Evolutionary conservation across 2,888 invertebrate species (phyloP).

Genomic region (Neria commutata): DNA sequence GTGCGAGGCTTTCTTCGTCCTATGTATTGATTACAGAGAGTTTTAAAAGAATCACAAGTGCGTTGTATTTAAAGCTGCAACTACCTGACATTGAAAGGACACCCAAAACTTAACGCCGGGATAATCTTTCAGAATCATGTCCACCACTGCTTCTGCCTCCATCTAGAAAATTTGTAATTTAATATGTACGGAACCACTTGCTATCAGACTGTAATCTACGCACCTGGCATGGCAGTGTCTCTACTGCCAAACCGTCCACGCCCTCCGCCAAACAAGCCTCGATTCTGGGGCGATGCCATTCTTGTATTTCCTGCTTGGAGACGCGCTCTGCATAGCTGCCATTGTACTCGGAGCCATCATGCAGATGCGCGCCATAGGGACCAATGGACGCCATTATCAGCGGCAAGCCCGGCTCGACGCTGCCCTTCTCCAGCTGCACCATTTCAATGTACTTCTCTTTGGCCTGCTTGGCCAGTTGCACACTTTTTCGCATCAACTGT

Average conservation of each 20-base stretch:
- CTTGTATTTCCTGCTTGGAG: constrained; percentile 68
- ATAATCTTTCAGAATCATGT: constrained; percentile 73
- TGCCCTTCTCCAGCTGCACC: constrained; percentile 23
- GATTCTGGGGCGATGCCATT: constrained; percentile 84
- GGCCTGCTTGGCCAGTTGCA: constrained; percentile 74
- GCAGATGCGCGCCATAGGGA: constrained; percentile 86
- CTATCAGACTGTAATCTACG: neutral
- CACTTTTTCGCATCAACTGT: constrained; percentile 75
- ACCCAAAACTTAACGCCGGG: constrained; percentile 82
- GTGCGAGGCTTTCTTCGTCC: constrained; percentile 70
- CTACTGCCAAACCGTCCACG: constrained; percentile 82
- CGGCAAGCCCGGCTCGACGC: constrained; percentile 28
- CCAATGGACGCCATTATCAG: constrained; percentile 86
- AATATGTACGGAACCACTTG: neutral
- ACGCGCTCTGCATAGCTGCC: constrained; percentile 76
- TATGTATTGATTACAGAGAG: constrained; percentile 41
- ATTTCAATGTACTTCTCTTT: constrained; percentile 66
- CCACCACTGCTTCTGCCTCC: constrained; percentile 83
- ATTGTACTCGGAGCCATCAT: constrained; percentile 89
- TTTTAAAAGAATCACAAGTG: neutral
- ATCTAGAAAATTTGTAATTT: constrained; percentile 39
- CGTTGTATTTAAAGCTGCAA: too few relatives aligned
- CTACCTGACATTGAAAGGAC: constrained; percentile 75
- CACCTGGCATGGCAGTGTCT: constrained; percentile 84
- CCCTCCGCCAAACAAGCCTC: constrained; percentile 76